Conservation (phyloP, 2,888 invertebrate genomes). For the Venusia cambrica region DNA sequence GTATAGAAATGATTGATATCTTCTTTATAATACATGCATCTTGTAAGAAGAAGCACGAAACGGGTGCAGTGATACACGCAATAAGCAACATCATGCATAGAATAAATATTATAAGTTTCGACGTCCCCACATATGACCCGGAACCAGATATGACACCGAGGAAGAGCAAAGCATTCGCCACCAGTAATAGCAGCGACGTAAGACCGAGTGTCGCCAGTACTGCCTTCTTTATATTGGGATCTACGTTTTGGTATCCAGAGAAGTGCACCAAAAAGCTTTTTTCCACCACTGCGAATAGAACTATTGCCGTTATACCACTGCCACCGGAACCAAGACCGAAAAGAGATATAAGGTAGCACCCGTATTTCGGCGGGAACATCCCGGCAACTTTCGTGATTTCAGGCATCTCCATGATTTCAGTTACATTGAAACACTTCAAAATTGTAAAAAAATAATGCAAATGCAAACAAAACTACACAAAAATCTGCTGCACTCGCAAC, state of each 20-base stretch:
- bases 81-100: slow-evolving; percentile 35
- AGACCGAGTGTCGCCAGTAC: slow-evolving; percentile 36
- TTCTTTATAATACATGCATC: slow-evolving; percentile 38
- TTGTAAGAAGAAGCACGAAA: slow-evolving; percentile 41
- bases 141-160: slow-evolving; percentile 28
- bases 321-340: slow-evolving; percentile 40
- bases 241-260: slow-evolving; percentile 11
- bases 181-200: slow-evolving; percentile 34
- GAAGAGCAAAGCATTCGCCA: slow-evolving; percentile 36
- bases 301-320: slow-evolving; percentile 35
- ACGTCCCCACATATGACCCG: slow-evolving; percentile 14
- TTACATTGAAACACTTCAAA: background rate
- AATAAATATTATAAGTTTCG: slow-evolving; percentile 28
- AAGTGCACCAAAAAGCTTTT: slow-evolving; percentile 29
- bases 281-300: slow-evolving; percentile 45
- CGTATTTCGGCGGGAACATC: slow-evolving; percentile 39
- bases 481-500: too few species aligned
- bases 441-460: too few species aligned
- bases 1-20: slow-evolving; percentile 25
- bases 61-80: slow-evolving; percentile 30
- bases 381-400: slow-evolving; percentile 38
- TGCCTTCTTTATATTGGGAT: slow-evolving; percentile 37
- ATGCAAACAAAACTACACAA: too few species aligned
- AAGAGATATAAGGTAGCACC: slow-evolving; percentile 42
- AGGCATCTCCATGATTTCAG: slow-evolving; percentile 39